A percentile compares a stretch with the other conserved stretches of the same genome.
Evolutionary conservation across 2,888 invertebrate species (phyloP).

Genomic region (Scaeva pyrastri): DNA sequence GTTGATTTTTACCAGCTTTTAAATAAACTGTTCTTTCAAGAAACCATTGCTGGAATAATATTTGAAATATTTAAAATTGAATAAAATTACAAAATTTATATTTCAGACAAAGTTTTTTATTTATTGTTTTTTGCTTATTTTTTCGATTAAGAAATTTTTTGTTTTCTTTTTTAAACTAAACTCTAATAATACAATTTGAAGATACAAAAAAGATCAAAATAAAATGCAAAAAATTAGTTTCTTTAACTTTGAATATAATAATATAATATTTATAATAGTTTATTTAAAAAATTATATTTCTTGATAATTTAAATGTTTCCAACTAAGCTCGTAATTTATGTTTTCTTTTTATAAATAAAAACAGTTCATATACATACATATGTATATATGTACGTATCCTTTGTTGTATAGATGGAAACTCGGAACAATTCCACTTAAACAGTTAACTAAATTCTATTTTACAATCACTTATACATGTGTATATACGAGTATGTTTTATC

Average conservation of each 20-base stretch:
- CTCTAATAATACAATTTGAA: constrained; percentile 69
- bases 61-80: too few species aligned
- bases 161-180: constrained; percentile 64
- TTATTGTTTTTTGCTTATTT: constrained; percentile 40
- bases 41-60: too few species aligned
- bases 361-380: constrained; percentile 57
- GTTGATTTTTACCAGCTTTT: too few species aligned
- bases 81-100: constrained; percentile 10
- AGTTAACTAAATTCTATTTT: constrained; percentile 58
- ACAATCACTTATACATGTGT: constrained; percentile 59
- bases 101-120: constrained; percentile 64
- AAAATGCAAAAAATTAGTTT: constrained; percentile 57
- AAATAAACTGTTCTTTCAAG: too few species aligned
- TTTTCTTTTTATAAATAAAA: constrained; percentile 63
- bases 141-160: constrained; percentile 60
- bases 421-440: constrained; percentile 58
- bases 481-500: constrained; percentile 49
- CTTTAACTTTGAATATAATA: constrained; percentile 35
- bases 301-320: neutral
- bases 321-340: neutral
- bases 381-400: constrained; percentile 5
- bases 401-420: constrained; percentile 48
- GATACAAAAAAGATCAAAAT: constrained; percentile 60
- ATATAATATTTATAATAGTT: constrained; percentile 17
- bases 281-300: constrained; percentile 36